Evolutionary conservation across 2,797 vertebrate species (phyloP), one percentile per base, ranked within the genome.

Genomic region (Emys orbicularis): DNA sequence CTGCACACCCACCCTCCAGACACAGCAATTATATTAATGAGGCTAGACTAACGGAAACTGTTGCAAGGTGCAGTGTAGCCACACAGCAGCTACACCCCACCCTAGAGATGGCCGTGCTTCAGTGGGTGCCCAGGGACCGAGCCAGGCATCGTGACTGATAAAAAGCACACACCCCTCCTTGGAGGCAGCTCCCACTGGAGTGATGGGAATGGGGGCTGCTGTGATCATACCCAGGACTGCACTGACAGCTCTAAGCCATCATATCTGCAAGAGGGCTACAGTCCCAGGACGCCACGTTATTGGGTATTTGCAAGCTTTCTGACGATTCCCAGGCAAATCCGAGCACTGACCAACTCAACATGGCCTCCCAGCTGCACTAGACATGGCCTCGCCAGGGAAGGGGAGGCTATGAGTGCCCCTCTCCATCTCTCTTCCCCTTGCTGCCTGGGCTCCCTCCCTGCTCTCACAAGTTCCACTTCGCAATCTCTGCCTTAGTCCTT

Each of bases 381-480:
- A 74, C 11, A 5, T 21, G 37, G 68, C 10, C 76, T 79, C 47
- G 8, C 76, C 59, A 29, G 59, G 5, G 59, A 61, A 61, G 12
- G 31, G 12, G 59, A 34, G 31, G 59, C 27, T 29, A 34, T 12
- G 29, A 61, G 13, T 61, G 29, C 31, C 4, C 44, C 27, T 8
- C 13, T 27, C 29, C 5, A 13, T 8, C 29, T 47, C 76, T 47
- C 29, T 41, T 31, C 29, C 12, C 27, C 76, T 50, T 49, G 29
- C 76, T 49, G 29, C 76, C n/a, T 37, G 37, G 37, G 18, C 68
- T 37, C 37, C 37, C 47, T 29, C 15, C 29, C 29, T 29, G 8
- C 29, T 8, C 31, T 90, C 91, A 79, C 0, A 0, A 12, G 5
- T 11, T 53, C 47, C 81, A 74, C 52, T 10, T 88, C 10, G 6